A percentile compares a stretch with the other conserved stretches of the same genome.
Conservation (phyloP, 2,888 invertebrate genomes). For the Andrena haemorrhoa region DNA sequence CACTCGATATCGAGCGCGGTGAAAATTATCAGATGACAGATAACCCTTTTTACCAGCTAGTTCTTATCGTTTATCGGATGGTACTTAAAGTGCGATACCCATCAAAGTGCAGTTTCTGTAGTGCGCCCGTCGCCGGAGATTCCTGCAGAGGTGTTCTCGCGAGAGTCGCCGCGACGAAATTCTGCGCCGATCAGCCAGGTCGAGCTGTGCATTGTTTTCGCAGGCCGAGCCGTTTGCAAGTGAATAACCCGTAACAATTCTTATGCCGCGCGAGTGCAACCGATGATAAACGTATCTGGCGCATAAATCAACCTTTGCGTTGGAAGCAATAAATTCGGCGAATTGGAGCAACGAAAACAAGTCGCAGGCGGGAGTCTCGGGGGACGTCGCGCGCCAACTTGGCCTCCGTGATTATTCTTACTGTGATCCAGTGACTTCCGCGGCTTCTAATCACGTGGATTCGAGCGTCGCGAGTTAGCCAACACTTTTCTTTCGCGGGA, state of each 20-base stretch:
- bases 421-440: slow-evolving; percentile 31
- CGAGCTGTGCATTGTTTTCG: slow-evolving; percentile 41
- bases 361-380: slow-evolving; percentile 6
- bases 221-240: slow-evolving; percentile 15
- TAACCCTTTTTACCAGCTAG: slow-evolving; percentile 55
- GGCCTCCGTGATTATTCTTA: slow-evolving; percentile 24
- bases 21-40: slow-evolving; percentile 55
- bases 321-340: slow-evolving; percentile 46
- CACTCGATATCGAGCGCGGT: slow-evolving; percentile 31
- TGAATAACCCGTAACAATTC: slow-evolving; percentile 41
- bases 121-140: slow-evolving; percentile 14
- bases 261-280: slow-evolving; percentile 31
- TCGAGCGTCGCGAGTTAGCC: background rate
- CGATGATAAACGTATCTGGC: slow-evolving; percentile 60
- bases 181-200: slow-evolving; percentile 43
- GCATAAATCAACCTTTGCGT: slow-evolving; percentile 54
- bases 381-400: slow-evolving; percentile 12
- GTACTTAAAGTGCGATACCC: slow-evolving; percentile 50
- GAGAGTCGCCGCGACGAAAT: background rate
- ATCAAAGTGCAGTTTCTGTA: slow-evolving; percentile 51
- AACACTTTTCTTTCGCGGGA: background rate
- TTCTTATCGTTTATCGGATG: slow-evolving; percentile 60
- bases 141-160: background rate
- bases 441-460: background rate
- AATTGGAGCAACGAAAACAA: slow-evolving; percentile 54